Conservation (phyloP, 2,113 vertebrate species). For the Brachypteracias leptosomus region DNA sequence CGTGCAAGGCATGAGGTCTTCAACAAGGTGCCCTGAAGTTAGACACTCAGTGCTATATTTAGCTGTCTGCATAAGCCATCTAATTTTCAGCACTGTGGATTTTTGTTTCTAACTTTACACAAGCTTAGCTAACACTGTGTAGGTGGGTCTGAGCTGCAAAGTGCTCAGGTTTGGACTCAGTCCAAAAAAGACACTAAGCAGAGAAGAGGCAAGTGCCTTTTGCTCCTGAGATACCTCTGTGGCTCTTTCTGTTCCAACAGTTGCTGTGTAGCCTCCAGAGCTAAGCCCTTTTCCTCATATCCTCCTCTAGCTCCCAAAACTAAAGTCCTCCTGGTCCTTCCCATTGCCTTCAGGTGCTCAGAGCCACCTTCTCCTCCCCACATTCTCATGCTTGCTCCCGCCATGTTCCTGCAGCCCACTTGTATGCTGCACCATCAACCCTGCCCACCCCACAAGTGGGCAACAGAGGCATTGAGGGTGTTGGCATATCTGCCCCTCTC, state of each 20-base stretch:
- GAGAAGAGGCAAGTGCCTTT: neutral
- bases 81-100: neutral
- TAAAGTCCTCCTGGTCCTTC: neutral
- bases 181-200: neutral
- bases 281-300: neutral
- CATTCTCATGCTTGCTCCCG: rapidly evolving
- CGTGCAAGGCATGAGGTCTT: rapidly evolving
- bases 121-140: neutral
- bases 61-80: neutral
- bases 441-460: rapidly evolving
- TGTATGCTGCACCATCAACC: neutral
- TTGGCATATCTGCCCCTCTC: neutral
- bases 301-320: neutral
- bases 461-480: neutral
- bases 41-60: neutral
- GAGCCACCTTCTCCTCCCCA: neutral
- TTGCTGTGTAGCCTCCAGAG: neutral
- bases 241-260: neutral
- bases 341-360: neutral
- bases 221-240: rapidly evolving
- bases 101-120: neutral
- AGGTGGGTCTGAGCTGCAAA: neutral
- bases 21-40: neutral
- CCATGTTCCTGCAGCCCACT: neutral
- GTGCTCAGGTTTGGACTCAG: neutral